These are phyloP conservation scores for Cheirogaleus major DNA, from an alignment of 2,797 vertebrate genomes.

Conservation along the genomic window DNA sequence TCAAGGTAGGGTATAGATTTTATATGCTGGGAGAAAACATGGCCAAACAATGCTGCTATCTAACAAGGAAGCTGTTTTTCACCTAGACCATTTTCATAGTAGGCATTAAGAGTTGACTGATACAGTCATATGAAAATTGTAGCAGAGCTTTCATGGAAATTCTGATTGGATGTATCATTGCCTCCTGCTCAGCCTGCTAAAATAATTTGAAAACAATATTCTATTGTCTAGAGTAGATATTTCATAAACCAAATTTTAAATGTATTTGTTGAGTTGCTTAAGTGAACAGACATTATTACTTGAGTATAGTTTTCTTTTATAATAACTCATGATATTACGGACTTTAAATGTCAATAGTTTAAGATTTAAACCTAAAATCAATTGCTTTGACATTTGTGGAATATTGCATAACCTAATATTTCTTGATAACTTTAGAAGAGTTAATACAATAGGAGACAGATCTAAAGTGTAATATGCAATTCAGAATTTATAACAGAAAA, in stretches of 20 bases:
- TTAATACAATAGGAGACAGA: neutral
- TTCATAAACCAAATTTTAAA: conserved; percentile 19
- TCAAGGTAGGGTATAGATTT: neutral
- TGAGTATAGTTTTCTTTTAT: neutral
- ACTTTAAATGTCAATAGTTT: neutral
- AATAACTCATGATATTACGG: neutral
- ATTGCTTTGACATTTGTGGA: conserved; percentile 11
- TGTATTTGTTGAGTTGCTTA: neutral
- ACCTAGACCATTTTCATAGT: neutral
- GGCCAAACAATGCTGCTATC: neutral
- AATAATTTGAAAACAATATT: neutral
- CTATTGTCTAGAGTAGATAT: neutral
- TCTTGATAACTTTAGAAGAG: conserved; percentile 5
- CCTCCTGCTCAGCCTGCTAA: neutral
- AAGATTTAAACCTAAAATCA: conserved; percentile 41
- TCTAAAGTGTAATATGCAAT: conserved; percentile 15
- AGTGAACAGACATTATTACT: neutral
- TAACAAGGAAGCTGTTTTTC: neutral
- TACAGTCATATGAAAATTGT: neutral
- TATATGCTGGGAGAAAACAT: neutral
- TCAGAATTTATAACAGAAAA: conserved; percentile 33
- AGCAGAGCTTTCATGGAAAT: neutral
- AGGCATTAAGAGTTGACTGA: neutral
- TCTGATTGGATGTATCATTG: neutral
- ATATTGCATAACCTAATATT: conserved; percentile 1